These are phyloP conservation scores for Coilia nasus DNA, from an alignment of 2,797 vertebrate species.

Conservation along the genomic window DNA sequence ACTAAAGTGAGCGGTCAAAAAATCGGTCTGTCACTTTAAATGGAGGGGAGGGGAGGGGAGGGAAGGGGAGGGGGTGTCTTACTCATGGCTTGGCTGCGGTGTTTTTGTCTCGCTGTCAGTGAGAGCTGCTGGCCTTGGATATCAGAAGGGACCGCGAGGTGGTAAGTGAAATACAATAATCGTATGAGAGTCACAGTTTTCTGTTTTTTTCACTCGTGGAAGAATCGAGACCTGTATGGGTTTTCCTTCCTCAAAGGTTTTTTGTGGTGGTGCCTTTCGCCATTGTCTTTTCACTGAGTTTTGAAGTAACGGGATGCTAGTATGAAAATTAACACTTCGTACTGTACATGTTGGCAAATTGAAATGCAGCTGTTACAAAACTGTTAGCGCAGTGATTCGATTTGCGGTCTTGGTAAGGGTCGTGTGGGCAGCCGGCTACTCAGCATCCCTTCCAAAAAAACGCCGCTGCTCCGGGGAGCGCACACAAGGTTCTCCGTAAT, in stretches of 20 bases:
- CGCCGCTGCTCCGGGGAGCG: conserved; percentile 39
- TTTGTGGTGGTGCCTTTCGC: background rate
- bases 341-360: background rate
- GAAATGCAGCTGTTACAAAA: background rate
- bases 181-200: background rate
- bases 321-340: background rate
- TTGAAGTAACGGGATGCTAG: conserved; percentile 62
- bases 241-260: background rate
- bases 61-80: conserved; percentile 53
- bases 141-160: conserved; percentile 63
- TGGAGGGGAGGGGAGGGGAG: conserved; percentile 48
- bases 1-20: background rate
- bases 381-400: background rate
- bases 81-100: conserved; percentile 73
- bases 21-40: conserved; percentile 75
- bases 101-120: conserved; percentile 79
- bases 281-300: conserved; percentile 48
- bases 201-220: background rate
- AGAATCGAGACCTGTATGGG: background rate
- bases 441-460: conserved; percentile 55
- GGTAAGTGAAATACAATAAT: conserved; percentile 66
- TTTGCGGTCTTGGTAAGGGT: background rate
- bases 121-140: conserved; percentile 71
- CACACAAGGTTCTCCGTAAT: conserved; percentile 32
- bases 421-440: background rate